phyloP scores from a whole-genome alignment of 1,140 invertebrate species.

The Drosophila nigromelanica region DNA sequence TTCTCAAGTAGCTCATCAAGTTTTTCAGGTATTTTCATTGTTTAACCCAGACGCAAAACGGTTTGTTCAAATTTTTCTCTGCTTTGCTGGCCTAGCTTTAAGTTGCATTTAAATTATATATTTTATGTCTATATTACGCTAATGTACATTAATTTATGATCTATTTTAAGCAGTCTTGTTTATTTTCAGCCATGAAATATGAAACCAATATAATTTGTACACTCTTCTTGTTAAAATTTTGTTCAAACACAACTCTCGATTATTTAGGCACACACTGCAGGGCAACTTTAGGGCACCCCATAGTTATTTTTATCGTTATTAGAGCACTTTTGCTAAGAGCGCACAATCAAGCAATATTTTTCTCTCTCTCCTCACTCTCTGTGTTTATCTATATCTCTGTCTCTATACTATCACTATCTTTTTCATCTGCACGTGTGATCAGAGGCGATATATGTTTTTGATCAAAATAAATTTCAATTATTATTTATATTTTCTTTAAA shows the following conservation, averaged over 20 bases:
- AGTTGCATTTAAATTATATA: conserved; percentile 31
- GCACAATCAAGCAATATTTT: conserved; percentile 48
- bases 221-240: conserved; percentile 18
- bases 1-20: neutral
- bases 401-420: conserved; percentile 9
- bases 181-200: conserved; percentile 62
- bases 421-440: conserved; percentile 15
- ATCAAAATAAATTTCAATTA: conserved; percentile 18
- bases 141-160: conserved; percentile 44
- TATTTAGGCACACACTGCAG: conserved; percentile 32
- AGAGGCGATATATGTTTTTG: neutral
- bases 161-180: conserved; percentile 59
- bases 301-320: conserved; percentile 42
- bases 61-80: conserved; percentile 52
- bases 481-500: conserved; percentile 11
- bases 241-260: conserved; percentile 12
- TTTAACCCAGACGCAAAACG: neutral
- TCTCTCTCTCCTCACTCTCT: conserved; percentile 15
- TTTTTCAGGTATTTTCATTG: neutral
- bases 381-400: conserved; percentile 21
- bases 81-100: conserved; percentile 31
- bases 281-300: conserved; percentile 27
- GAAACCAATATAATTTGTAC: conserved; percentile 21
- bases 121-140: conserved; percentile 43
- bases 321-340: conserved; percentile 52